Evolutionary conservation across 30 jellyfish, hydroid and myxozoan genomes (phyloP).

Genomic region (Rhopilema esculentum): DNA sequence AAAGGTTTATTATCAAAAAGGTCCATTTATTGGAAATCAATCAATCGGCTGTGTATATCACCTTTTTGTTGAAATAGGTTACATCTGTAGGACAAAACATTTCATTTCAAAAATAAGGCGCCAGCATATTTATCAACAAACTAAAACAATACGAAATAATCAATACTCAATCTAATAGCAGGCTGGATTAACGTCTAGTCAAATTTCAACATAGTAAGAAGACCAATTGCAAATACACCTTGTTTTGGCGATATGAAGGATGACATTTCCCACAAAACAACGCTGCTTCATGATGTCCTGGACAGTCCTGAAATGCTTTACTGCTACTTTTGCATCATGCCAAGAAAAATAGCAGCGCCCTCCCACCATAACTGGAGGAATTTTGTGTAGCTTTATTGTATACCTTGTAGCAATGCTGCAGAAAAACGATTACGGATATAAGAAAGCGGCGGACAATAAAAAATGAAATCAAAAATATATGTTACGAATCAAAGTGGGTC

Average conservation of each 20-base stretch:
- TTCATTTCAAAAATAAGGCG: no score
- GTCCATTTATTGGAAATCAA: no score
- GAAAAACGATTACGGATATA: no score
- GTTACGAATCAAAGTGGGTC: no score
- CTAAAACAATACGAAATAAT: no score
- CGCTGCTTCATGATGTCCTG: slow-evolving; percentile 19
- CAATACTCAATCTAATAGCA: no score
- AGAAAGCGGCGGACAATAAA: neutral
- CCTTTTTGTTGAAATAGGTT: no score
- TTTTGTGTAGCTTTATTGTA: slow-evolving; percentile 51
- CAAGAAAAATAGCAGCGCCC: slow-evolving; percentile 75
- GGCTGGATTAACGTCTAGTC: no score
- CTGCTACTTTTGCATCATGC: slow-evolving; percentile 65
- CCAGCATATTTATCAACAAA: no score
- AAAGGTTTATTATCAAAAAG: neutral
- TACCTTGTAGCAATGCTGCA: slow-evolving; percentile 51
- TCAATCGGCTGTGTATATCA: no score
- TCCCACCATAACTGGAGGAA: slow-evolving; percentile 62
- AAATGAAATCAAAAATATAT: neutral
- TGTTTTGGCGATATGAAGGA: slow-evolving; percentile 67
- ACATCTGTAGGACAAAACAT: no score
- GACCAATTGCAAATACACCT: slow-evolving; percentile 63
- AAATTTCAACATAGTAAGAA: no score
- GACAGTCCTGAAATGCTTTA: slow-evolving; percentile 69
- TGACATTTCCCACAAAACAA: slow-evolving; percentile 25